Evolutionary conservation across 2,888 invertebrate genomes (phyloP).

Genomic region (Choreutis nemorana): DNA sequence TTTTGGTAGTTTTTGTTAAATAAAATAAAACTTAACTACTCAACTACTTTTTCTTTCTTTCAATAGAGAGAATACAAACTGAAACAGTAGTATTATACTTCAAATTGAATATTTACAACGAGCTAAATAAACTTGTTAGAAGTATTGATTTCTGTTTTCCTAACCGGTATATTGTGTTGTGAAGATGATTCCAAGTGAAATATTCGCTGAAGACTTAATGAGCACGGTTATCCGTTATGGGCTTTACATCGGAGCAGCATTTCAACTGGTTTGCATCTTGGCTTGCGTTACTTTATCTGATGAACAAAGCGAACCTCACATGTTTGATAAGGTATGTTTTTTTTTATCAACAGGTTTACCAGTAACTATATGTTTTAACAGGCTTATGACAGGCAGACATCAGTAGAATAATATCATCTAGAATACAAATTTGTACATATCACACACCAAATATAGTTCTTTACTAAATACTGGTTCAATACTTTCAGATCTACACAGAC

Average conservation of each 20-base stretch:
- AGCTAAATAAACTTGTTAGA: slow-evolving; percentile 2
- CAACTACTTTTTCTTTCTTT: too few relatives aligned
- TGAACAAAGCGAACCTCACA: slow-evolving; percentile 59
- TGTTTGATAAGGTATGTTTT: slow-evolving; percentile 53
- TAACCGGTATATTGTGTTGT: too few relatives aligned
- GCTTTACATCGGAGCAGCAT: slow-evolving; percentile 85
- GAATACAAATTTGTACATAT: background rate
- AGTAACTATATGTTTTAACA: too few relatives aligned
- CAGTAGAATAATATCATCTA: too few relatives aligned
- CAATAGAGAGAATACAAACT: too few relatives aligned
- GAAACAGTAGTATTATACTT: too few relatives aligned
- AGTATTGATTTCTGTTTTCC: slow-evolving; percentile 20
- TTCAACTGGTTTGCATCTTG: slow-evolving; percentile 83
- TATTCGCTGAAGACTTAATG: slow-evolving; percentile 72
- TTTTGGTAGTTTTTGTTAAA: too few relatives aligned
- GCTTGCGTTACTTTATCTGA: slow-evolving; percentile 84
- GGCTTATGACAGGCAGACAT: too few relatives aligned
- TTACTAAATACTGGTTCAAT: too few relatives aligned
- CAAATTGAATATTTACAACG: too few relatives aligned
- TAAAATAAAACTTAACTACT: too few relatives aligned
- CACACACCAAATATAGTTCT: background rate
- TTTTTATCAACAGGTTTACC: too few relatives aligned
- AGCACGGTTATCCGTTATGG: slow-evolving; percentile 81
- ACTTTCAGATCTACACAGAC: slow-evolving; percentile 66
- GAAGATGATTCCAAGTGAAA: slow-evolving; percentile 59